phyloP scores from a whole-genome alignment of 2,113 vertebrate species.

The Coregonus clupeaformis region DNA sequence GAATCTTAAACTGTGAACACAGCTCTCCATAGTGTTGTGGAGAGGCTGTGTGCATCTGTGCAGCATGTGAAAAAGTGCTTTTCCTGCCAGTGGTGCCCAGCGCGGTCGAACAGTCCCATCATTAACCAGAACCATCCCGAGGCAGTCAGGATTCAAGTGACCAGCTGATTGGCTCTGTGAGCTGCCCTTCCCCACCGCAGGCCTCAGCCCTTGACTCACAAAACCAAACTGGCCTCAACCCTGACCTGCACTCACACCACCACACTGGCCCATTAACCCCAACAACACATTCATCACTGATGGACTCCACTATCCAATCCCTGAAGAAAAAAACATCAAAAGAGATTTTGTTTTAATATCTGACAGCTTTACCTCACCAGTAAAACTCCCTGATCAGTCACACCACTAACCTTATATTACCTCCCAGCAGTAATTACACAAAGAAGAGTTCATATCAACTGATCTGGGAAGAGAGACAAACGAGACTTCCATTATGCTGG shows the following conservation, averaged over 20 bases:
- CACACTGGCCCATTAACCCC: slow-evolving; percentile 16
- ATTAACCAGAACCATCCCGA: slow-evolving; percentile 12
- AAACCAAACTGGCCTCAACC: too few species aligned
- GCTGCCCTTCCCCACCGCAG: neutral
- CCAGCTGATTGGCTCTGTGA: slow-evolving; percentile 12
- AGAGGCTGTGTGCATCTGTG: neutral
- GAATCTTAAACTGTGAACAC: neutral
- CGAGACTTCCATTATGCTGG: slow-evolving; percentile 10
- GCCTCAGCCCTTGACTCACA: neutral
- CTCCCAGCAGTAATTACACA: neutral
- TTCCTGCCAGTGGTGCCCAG: neutral
- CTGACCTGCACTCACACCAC: too few species aligned
- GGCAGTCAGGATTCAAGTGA: slow-evolving; percentile 16
- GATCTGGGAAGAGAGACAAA: neutral
- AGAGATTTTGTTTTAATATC: neutral
- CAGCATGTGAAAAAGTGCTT: neutral
- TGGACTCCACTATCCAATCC: neutral
- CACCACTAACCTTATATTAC: neutral
- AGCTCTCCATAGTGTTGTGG: neutral
- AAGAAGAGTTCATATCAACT: neutral
- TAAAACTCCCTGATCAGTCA: neutral
- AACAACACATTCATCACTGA: neutral
- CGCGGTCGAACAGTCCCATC: slow-evolving; percentile 10
- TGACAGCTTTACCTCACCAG: neutral
- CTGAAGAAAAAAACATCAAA: neutral